Conservation (phyloP, 2,797 vertebrate species). For the Manis javanica region DNA sequence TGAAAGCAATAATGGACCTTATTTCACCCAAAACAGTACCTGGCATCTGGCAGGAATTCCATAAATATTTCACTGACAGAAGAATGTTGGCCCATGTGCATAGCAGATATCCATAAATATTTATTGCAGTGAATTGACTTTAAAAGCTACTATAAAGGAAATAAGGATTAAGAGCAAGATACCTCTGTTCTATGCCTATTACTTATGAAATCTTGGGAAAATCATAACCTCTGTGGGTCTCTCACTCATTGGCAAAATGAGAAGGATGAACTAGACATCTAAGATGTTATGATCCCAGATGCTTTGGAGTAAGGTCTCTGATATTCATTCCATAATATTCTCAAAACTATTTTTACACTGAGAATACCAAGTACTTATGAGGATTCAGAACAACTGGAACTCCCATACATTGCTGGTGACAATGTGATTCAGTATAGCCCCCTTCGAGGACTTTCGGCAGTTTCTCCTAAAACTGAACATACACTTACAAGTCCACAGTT, state of each 20-base stretch:
- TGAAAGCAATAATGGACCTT: background rate
- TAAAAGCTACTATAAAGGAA: background rate
- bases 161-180: background rate
- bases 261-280: background rate
- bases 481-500: background rate
- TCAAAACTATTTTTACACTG: conserved; percentile 37
- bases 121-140: background rate
- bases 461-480: conserved; percentile 21
- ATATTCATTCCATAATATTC: background rate
- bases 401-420: background rate
- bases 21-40: background rate
- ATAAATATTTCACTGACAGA: background rate
- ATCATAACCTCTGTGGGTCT: background rate
- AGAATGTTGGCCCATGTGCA: background rate
- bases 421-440: background rate
- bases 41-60: background rate
- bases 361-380: background rate
- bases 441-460: background rate
- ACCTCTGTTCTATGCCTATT: background rate
- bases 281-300: background rate
- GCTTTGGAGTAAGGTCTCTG: background rate
- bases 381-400: background rate
- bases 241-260: background rate
- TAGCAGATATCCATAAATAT: background rate
- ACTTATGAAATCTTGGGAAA: background rate